phyloP scores from a whole-genome alignment of 2,888 invertebrate species.

The Serrognathus titanus region DNA sequence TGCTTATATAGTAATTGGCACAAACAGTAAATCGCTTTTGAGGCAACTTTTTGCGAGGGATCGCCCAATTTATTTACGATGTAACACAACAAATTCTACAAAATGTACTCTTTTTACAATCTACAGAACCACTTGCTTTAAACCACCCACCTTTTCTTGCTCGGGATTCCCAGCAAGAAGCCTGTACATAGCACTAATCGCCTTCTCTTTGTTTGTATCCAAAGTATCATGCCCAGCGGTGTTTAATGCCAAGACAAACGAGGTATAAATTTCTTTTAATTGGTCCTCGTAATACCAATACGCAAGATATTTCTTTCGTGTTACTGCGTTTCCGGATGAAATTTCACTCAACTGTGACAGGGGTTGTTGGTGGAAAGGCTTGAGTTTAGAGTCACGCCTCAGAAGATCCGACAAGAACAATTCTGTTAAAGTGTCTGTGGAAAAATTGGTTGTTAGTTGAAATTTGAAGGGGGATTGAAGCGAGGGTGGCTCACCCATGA shows the following conservation, averaged over 20 bases:
- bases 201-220: conserved; percentile 76
- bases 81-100: conserved; percentile 68
- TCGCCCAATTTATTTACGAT: conserved; percentile 96
- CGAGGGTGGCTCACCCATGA: conserved; percentile 55
- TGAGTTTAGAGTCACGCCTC: conserved; percentile 62
- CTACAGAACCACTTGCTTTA: background rate
- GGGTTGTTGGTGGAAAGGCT: conserved; percentile 64
- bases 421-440: conserved; percentile 73
- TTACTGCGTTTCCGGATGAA: conserved; percentile 62
- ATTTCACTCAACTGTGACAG: conserved; percentile 57
- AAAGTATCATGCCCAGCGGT: conserved; percentile 74
- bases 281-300: conserved; percentile 90
- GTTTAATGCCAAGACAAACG: conserved; percentile 69
- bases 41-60: conserved; percentile 82
- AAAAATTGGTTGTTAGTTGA: conserved; percentile 8
- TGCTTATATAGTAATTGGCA: conserved; percentile 79
- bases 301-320: conserved; percentile 62
- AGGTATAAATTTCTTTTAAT: conserved; percentile 65
- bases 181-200: conserved; percentile 70
- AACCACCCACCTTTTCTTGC: conserved; percentile 68
- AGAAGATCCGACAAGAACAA: conserved; percentile 70
- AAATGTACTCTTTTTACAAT: background rate
- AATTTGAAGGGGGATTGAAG: too few species aligned
- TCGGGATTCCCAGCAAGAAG: conserved; percentile 77
- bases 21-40: conserved; percentile 82